Evolutionary conservation across 37 sponge, comb jelly and placozoan species (phyloP), one percentile per base, ranked within the genome.

Genomic region (Spongilla lacustris): DNA sequence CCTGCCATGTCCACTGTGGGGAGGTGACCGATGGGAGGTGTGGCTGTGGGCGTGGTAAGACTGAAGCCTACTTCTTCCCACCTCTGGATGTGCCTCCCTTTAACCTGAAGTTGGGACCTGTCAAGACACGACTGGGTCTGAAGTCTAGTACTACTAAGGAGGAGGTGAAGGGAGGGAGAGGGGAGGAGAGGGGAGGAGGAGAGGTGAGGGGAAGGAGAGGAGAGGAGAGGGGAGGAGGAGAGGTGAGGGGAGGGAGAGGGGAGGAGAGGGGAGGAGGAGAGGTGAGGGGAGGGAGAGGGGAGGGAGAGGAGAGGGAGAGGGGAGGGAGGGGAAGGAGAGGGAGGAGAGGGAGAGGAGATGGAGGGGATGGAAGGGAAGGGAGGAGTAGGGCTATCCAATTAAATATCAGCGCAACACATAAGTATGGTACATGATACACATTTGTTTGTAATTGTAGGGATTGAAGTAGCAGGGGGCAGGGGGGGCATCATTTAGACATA

Each of bases 11-110:
- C 9, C 97, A 96, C 71, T 84, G 92, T 48, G 94, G 94, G 2
- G 81, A 85, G 29, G 94, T 96, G 26, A 71, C 69, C 21, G 79
- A 82, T 79, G 97, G 97, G 10, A 48, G 69, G 24, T 96, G 94
- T 49, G 35, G 75, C 50, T 58, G 58, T 58, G 90, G 92, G 3
- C 94, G 58, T 22, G 94, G 97, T 21, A 96, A 96, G 79, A 86
- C 92, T 9, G 97, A 96, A 75, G 94, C 94, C 0, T 96, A 94
- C 83, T 96, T 96, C 92, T 92, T 96, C 69, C 97, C 97, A 36
- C 97, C 97, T 28, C 77, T 94, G 22, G 81, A 94, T 74, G 79
- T 94, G 0, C 92, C 92, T 48, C 97, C 97, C 10, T 96, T 92
- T 75, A 94, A 96, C 82, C 50, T 81, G 48, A 23, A 72, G 19